Evolutionary conservation across 2,888 invertebrate species (phyloP).

Genomic region (Leucoptera coffeella): DNA sequence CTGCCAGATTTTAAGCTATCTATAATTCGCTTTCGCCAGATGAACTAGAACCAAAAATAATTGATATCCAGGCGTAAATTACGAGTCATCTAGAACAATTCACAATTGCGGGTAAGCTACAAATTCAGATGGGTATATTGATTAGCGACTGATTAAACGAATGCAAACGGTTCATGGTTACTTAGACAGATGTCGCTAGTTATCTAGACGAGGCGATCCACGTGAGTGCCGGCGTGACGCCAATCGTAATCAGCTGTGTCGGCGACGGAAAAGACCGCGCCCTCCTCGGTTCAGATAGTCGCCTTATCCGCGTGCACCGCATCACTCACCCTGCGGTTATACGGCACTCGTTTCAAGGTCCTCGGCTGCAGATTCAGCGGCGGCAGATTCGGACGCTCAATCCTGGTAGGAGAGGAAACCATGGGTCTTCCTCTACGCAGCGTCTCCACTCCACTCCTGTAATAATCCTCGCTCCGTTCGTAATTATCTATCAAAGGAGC

Average conservation of each 20-base stretch:
- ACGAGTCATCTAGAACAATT: neutral
- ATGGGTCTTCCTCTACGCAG: slow-evolving; percentile 55
- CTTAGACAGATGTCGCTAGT: too few relatives aligned
- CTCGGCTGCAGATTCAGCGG: slow-evolving; percentile 63
- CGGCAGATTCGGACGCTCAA: slow-evolving; percentile 76
- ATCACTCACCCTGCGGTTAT: slow-evolving; percentile 43
- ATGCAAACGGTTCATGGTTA: too few relatives aligned
- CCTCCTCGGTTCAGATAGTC: slow-evolving; percentile 47
- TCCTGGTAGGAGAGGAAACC: slow-evolving; percentile 74
- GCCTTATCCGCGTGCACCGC: slow-evolving; percentile 38
- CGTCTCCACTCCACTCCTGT: slow-evolving; percentile 37
- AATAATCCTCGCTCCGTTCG: slow-evolving; percentile 39
- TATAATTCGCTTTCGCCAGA: too few relatives aligned
- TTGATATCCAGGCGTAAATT: too few relatives aligned
- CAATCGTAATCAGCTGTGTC: slow-evolving; percentile 39
- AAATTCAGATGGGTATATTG: too few relatives aligned
- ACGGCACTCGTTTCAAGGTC: slow-evolving; percentile 42
- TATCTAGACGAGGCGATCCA: slow-evolving; percentile 37
- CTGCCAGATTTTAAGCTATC: too few relatives aligned
- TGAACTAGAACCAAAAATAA: too few relatives aligned
- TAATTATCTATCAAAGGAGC: slow-evolving; percentile 70
- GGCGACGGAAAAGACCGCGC: slow-evolving; percentile 51
- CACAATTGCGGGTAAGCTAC: too few relatives aligned
- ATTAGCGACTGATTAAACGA: too few relatives aligned
- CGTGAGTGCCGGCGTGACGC: slow-evolving; percentile 24